Percentiles rank a stretch among this genome's conserved stretches.
These are phyloP conservation scores for Halcyon chelicuti DNA, from an alignment of 2,797 vertebrate genomes.

Conservation along the genomic window DNA sequence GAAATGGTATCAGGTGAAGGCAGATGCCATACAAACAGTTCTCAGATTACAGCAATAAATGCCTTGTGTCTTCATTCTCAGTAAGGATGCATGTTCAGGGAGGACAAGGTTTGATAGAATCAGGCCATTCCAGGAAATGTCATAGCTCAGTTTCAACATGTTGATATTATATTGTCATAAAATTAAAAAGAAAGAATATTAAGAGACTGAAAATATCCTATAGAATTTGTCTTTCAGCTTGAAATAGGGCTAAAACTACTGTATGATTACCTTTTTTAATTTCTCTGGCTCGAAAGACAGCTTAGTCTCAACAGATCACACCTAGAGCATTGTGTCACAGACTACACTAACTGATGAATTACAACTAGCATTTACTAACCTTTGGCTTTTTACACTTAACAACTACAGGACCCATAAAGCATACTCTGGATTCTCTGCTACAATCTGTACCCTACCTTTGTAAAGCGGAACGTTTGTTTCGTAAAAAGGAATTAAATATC, in stretches of 20 bases:
- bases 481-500: background rate
- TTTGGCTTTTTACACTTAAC: background rate
- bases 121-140: background rate
- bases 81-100: background rate
- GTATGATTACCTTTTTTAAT: background rate
- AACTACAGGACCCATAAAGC: background rate
- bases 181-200: background rate
- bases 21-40: background rate
- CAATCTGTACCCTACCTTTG: background rate
- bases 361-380: background rate
- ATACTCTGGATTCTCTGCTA: background rate
- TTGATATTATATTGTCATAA: background rate
- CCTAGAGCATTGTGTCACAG: background rate
- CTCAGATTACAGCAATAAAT: background rate
- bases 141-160: background rate
- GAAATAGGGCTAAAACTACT: background rate
- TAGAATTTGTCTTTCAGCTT: background rate
- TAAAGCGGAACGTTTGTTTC: background rate
- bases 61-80: background rate
- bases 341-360: background rate
- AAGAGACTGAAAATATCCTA: background rate
- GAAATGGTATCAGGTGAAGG: background rate
- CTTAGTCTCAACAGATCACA: background rate
- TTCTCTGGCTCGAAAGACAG: background rate
- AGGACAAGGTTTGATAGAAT: background rate